Percentiles rank a stretch among this genome's conserved stretches.
Evolutionary conservation across 2,113 vertebrate species (phyloP).

Genomic region (Theristicus caerulescens): DNA sequence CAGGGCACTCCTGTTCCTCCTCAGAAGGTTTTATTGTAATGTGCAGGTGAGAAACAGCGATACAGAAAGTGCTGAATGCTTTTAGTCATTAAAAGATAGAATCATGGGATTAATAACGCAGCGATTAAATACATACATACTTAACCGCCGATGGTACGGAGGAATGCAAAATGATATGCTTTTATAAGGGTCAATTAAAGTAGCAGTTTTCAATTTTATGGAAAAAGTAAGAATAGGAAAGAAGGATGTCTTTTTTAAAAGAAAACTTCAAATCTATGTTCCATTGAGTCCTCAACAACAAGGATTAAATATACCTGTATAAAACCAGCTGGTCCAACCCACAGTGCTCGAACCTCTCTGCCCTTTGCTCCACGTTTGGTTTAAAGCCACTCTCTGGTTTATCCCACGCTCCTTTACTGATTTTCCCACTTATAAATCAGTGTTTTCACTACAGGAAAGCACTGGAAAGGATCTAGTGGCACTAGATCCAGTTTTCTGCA

Average conservation of each 20-base stretch:
- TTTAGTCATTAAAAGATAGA: not conserved
- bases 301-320: not conserved
- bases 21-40: not conserved
- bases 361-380: not conserved
- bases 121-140: not conserved
- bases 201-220: rapidly evolving
- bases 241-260: rapidly evolving
- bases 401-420: not conserved
- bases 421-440: not conserved
- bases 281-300: rapidly evolving
- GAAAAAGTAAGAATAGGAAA: not conserved
- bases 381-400: not conserved
- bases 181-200: not conserved
- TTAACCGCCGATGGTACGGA: not conserved
- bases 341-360: rapidly evolving
- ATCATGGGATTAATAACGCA: not conserved
- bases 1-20: not conserved
- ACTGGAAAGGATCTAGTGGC: not conserved
- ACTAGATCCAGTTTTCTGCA: not conserved
- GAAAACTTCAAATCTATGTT: not conserved
- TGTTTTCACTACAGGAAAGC: not conserved
- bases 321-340: not conserved
- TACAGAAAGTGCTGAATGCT: not conserved
- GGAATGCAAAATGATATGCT: not conserved
- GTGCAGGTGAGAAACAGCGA: not conserved